Base-by-base conservation (phyloP, 2,888 invertebrate genomes). In the Neoascia interrupta region DNA sequence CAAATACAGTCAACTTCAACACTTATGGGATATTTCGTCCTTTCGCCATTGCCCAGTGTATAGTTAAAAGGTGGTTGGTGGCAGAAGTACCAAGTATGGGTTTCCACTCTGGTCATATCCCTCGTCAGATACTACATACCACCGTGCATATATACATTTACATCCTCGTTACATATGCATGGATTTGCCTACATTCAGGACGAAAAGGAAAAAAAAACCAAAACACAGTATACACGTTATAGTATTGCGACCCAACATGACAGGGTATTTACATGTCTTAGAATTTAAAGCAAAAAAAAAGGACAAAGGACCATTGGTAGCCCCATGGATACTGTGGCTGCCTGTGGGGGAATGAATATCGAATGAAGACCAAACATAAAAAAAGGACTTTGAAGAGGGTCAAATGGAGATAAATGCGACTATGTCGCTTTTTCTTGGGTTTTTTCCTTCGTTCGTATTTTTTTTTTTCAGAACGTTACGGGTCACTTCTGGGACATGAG, bases 341-440 rank as follows among this genome's bases (percentile, higher is more conserved):
- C 69, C 79, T 79, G 53, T 79, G 79, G 69, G 76, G 81, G 76
- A 76, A 79, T 73, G 81, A 81, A 81, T 81, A 66, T 74, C 63
- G 75, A 80, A 81, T 75, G 75, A 70, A 73, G 61, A 64, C 61
- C 69, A 69, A 60, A 72, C 66, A 74, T 80, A 86, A 86, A 86
- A 86, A 86, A 86, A 87, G 87, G 85, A 87, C 86, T 87, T 88
- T 88, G 88, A 88, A 88, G 87, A 88, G 88, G 88, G 88, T 88
- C 88, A 88, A 88, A 88, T 88, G 87, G 87, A 88, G 88, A 88
- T 88, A 88, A 88, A 88, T 88, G 74, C 66, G 79, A 81, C 81
- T 68, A 72, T 81, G 66, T 83, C 81, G 82, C 79, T 81, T 83
- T 66, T 73, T 72, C 79, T 74, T 63, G 60, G 68, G 47, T 36